Conservation (phyloP, 2,113 vertebrate genomes). For the Bos javanicus region DNA sequence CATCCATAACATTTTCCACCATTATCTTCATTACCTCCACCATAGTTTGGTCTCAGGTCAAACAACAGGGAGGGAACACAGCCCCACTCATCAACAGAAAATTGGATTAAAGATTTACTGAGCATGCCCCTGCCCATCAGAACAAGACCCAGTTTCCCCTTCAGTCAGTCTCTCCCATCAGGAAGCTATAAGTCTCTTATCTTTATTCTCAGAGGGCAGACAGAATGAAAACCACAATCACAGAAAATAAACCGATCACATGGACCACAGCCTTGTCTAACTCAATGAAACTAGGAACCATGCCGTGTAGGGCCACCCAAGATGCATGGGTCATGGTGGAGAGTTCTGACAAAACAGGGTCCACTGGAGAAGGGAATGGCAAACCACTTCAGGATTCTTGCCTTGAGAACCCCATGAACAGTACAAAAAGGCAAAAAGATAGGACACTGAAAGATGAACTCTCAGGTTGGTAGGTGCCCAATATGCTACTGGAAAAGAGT, state of each 20-base stretch:
- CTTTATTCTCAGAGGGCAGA: not conserved
- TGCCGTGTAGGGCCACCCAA: rapidly evolving
- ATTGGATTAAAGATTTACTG: not conserved
- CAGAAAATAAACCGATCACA: not conserved
- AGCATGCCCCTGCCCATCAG: not conserved
- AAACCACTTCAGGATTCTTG: not conserved
- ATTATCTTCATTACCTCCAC: not conserved
- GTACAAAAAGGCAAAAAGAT: not conserved
- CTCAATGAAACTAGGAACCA: not conserved
- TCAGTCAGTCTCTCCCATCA: not conserved
- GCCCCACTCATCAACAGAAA: not conserved
- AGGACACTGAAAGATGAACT: not conserved
- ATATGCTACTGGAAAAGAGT: not conserved
- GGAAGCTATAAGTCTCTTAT: not conserved
- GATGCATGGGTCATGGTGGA: not conserved
- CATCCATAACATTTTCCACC: not conserved
- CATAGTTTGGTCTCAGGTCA: not conserved
- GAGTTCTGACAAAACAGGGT: not conserved
- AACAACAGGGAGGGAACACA: not conserved
- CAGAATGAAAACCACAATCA: not conserved
- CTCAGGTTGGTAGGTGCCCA: not conserved
- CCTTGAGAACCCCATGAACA: not conserved
- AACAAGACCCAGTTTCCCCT: not conserved
- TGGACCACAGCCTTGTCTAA: not conserved
- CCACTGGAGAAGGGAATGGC: not conserved